Evolutionary conservation across 2,888 invertebrate species (phyloP).

Genomic region (Xestia xanthographa): DNA sequence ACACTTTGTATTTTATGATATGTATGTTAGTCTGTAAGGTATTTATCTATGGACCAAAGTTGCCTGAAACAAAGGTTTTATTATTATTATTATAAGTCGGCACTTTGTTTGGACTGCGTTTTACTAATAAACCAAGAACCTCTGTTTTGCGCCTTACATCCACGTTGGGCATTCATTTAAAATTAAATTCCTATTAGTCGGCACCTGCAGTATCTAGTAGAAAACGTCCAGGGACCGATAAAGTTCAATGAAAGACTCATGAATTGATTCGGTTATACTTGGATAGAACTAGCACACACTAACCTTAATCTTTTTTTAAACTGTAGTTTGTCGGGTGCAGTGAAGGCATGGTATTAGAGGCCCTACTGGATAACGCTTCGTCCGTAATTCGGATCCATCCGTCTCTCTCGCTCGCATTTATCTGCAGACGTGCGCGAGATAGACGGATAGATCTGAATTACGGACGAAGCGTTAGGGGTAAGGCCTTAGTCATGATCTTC

Average conservation of each 20-base stretch:
- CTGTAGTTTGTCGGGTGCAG: neutral
- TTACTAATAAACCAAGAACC: neutral
- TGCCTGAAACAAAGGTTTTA: too few species aligned
- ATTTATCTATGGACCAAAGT: too few species aligned
- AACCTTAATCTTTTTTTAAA: neutral
- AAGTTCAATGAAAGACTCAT: constrained; percentile 1
- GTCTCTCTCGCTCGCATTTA: too few species aligned
- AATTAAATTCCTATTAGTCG: constrained; percentile 29
- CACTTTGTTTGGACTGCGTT: neutral
- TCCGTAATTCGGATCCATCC: too few species aligned
- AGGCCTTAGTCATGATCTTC: too few species aligned
- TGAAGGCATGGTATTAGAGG: neutral
- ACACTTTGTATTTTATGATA: too few species aligned
- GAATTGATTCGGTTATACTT: neutral
- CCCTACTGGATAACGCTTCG: too few species aligned
- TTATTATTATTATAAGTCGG: too few species aligned
- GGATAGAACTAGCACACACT: neutral
- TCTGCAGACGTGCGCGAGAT: too few species aligned
- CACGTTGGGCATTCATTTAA: constrained; percentile 3
- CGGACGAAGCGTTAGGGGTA: too few species aligned
- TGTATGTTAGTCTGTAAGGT: too few species aligned
- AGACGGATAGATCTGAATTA: too few species aligned
- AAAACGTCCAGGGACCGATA: constrained; percentile 5
- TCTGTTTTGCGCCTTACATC: neutral
- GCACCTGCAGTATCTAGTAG: neutral